Percentiles rank a stretch among this genome's conserved stretches.
phyloP scores from a whole-genome alignment of 1,140 invertebrate genomes.

The Tetramorium simillimum region DNA sequence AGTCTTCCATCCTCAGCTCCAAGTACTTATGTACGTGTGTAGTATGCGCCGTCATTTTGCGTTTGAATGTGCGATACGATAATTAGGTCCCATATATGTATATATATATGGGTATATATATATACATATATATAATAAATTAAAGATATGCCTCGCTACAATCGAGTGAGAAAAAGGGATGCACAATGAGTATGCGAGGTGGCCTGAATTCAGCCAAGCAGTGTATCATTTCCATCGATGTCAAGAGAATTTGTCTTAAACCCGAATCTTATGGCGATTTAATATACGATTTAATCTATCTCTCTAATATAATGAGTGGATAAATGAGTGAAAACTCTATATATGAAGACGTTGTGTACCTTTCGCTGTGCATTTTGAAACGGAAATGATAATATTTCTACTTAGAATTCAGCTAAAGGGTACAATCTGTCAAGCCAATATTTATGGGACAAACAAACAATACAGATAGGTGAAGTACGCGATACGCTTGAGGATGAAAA shows the following conservation, averaged over 20 bases:
- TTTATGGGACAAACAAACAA: conserved; percentile 68
- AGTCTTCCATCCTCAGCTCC: conserved; percentile 74
- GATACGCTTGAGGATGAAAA: conserved; percentile 71
- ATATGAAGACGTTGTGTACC: neutral
- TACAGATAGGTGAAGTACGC: conserved; percentile 63
- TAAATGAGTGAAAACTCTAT: neutral
- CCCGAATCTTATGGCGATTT: conserved; percentile 5
- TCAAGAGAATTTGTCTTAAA: neutral
- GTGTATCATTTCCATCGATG: conserved; percentile 35
- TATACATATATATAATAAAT: conserved; percentile 71
- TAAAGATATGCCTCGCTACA: conserved; percentile 82
- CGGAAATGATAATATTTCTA: conserved; percentile 69
- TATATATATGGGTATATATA: conserved; percentile 8
- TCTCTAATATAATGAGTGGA: neutral
- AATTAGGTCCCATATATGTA: conserved; percentile 67
- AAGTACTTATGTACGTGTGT: conserved; percentile 55
- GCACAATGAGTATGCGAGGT: conserved; percentile 86
- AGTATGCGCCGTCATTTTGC: conserved; percentile 37
- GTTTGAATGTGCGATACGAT: conserved; percentile 68
- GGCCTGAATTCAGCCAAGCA: conserved; percentile 77
- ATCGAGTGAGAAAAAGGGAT: conserved; percentile 82
- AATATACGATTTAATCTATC: conserved; percentile 13
- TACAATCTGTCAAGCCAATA: conserved; percentile 64
- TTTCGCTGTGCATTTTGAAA: conserved; percentile 40
- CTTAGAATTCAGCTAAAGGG: conserved; percentile 62